Evolutionary conservation across 2,797 vertebrate genomes (phyloP), one percentile per base, ranked within the genome.

Genomic region (Kryptopterus vitreolus): DNA sequence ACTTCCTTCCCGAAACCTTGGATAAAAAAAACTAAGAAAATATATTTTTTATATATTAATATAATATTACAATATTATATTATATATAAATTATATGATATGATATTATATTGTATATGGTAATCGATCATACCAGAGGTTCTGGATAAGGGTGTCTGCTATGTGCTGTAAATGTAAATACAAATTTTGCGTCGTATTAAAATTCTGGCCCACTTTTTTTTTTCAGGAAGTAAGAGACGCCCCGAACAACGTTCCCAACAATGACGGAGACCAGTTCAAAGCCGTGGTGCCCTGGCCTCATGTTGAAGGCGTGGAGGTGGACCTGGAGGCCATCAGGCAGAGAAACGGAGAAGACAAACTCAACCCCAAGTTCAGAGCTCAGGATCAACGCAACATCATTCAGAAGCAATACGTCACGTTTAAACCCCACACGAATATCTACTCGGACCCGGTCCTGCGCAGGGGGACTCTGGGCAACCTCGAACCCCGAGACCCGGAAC

Each of bases 261-360:
- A 94, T 33, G 83, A 84, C 63, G 86, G 88, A 5, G 93, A 95
- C 83, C 94, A 92, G 86, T 97, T 98, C 87, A 96, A 96, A 87
- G 96, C 98, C 1, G 96, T 98, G 87, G 92, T 98, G 81, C 97
- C 96, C 20, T 99, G 98, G 98, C 98, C 98, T 90, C 96, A 94
- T 24, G 98, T 99, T 55, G 98, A 99, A 93, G 98, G 98, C 24
- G 93, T 98, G 77, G 98, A 99, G 92, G 98, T 99, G 22, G 96
- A 99, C 89, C 94, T 99, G 77, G 94, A 98, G 88, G 95, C 96
- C 77, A 95, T 99, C 90, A 90, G 96, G 87, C 93, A 93, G 85
- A 96, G 95, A 91, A 94, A 96, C 80, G 95, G 95, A 91, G 93
- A 84, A 43, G 92, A 91, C 88, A 91, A 90, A 81, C 90, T 79